These are phyloP conservation scores for Fregata magnificens DNA, from an alignment of 2,113 vertebrate genomes.

Conservation along the genomic window DNA sequence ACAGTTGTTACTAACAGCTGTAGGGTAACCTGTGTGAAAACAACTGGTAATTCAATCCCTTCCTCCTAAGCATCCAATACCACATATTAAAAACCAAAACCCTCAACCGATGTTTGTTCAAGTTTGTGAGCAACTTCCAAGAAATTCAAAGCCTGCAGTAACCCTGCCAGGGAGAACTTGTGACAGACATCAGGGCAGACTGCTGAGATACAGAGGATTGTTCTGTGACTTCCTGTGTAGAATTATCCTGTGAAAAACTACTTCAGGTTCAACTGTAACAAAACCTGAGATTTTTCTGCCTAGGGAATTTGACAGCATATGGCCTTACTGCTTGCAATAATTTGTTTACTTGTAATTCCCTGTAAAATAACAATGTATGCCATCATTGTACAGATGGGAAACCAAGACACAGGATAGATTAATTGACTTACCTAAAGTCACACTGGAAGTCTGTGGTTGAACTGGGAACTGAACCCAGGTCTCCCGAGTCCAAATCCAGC, in stretches of 20 bases:
- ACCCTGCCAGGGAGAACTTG: background rate
- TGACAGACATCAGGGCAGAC: background rate
- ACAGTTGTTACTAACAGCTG: background rate
- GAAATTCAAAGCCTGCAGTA: background rate
- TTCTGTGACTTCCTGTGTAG: background rate
- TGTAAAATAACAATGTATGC: background rate
- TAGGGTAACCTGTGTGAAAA: background rate
- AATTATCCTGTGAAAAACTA: background rate
- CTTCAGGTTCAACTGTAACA: background rate
- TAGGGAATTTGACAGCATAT: background rate
- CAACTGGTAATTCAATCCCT: background rate
- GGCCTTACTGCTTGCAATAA: background rate
- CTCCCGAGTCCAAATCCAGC: slow-evolving; percentile 64
- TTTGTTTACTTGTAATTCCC: background rate
- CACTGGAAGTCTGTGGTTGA: slow-evolving; percentile 64
- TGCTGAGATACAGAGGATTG: background rate
- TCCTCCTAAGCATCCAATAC: background rate
- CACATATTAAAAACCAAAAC: background rate
- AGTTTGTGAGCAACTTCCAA: background rate
- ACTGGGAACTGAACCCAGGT: slow-evolving; percentile 61
- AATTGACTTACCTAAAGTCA: slow-evolving; percentile 60
- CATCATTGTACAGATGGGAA: slow-evolving; percentile 6
- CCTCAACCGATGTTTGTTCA: background rate
- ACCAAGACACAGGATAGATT: slow-evolving; percentile 10
- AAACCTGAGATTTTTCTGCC: background rate